Base-by-base conservation (phyloP, 2,888 invertebrate genomes). In the Suillia variegata region DNA sequence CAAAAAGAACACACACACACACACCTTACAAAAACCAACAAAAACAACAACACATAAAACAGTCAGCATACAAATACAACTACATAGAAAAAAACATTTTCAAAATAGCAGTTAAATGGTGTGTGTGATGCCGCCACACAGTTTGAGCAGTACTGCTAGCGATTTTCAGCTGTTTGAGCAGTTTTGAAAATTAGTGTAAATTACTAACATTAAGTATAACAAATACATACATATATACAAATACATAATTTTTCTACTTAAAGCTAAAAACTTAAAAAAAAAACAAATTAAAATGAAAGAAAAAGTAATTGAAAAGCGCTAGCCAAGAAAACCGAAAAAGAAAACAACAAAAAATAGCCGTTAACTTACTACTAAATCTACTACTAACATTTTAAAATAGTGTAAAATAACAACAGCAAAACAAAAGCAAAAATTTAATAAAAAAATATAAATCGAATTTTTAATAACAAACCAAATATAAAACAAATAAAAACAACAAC, bases 61-160 rank as follows among this genome's bases (percentile, higher is more conserved):
- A 26, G 26, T 26, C 10, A 6, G 10, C 6, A 26, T 26, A 10
- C 26, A 26, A 26, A 5, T 26, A 52, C 57, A 55, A 57, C 33
- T 51, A 61, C 55, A 56, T 56, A 63, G 60, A 51, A 59, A 61
- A 58, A 63, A 61, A 68, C 70, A 63, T 62, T 66, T 66, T 66
- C 61, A 68, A 66, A 62, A 66, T 65, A 12, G n/a, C 61, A 60
- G 58, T 59, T n/a, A n/a, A n/a, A n/a, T n/a, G n/a, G 24, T 56
- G 20, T 21, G 48, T 13, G 48, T 48, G 48, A 20, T 48, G 20
- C 20, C 13, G 48, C 22, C 49, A 21, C 24, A 21, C 21, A 49
- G 45, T 18, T 5, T n/a, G 45, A 8, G 6, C 45, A 13, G 45
- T n/a, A 5, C 17, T n/a, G 45, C 13, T 18, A 13, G 45, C 17